Evolutionary conservation across 23 tunicate species (phyloP).

Genomic region (Trididemnum nubilum): DNA sequence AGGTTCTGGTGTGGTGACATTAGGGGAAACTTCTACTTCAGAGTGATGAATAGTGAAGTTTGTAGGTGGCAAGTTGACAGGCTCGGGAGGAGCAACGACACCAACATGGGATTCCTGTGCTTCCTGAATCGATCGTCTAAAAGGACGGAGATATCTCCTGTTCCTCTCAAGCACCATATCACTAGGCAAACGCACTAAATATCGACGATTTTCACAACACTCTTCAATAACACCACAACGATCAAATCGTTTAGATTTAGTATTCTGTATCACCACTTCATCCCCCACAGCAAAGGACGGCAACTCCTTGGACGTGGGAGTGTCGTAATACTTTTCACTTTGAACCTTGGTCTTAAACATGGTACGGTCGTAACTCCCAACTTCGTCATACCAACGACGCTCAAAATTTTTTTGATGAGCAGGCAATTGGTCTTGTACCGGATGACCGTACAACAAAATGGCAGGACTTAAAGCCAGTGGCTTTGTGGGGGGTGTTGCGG

Average conservation of each 20-base stretch:
- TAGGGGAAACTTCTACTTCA: no score
- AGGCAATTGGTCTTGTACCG: neutral
- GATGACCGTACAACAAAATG: neutral
- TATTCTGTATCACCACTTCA: conserved; percentile 8
- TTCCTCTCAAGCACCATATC: no score
- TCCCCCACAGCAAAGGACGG: neutral
- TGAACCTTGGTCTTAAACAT: neutral
- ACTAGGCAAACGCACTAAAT: no score
- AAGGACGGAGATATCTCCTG: no score
- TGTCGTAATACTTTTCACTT: neutral
- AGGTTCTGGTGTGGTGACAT: no score
- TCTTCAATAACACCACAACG: neutral
- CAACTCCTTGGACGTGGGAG: neutral
- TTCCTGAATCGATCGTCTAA: no score
- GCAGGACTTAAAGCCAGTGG: conserved; percentile 6
- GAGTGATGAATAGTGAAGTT: no score
- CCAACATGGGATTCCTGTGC: no score
- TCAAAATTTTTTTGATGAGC: neutral
- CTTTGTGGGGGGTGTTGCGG: neutral
- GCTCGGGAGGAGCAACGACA: no score
- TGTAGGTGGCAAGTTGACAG: no score
- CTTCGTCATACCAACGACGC: neutral
- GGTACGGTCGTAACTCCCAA: neutral
- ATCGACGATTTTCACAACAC: no score
- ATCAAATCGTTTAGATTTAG: neutral